phyloP scores from a whole-genome alignment of 2,113 vertebrate species.

The Carassius auratus region DNA sequence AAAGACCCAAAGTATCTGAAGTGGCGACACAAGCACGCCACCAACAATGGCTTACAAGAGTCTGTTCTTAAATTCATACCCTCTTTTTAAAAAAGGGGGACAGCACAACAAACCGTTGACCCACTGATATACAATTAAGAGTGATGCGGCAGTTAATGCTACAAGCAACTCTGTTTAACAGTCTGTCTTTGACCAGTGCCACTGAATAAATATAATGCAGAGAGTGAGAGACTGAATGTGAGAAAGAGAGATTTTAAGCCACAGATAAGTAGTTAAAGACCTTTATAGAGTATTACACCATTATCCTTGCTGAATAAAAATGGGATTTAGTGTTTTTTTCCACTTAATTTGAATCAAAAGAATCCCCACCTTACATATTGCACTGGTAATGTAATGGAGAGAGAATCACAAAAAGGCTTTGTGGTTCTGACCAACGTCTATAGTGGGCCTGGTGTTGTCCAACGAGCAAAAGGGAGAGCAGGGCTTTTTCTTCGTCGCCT shows the following conservation, averaged over 20 bases:
- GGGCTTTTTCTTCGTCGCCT: constrained; percentile 85
- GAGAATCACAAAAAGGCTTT: constrained; percentile 93
- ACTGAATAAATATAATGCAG: constrained; percentile 82
- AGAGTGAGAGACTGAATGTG: constrained; percentile 71
- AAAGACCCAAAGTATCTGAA: constrained; percentile 76
- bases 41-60: constrained; percentile 79
- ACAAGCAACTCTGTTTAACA: constrained; percentile 82
- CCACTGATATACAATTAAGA: constrained; percentile 81
- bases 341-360: constrained; percentile 99
- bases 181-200: constrained; percentile 78
- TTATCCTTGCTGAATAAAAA: constrained; percentile 89
- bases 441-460: constrained; percentile 86
- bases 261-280: constrained; percentile 85
- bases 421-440: constrained; percentile 94
- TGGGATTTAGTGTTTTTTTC: constrained; percentile 99
- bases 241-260: constrained; percentile 81
- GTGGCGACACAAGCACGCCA: constrained; percentile 73
- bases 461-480: constrained; percentile 86
- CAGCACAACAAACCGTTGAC: constrained; percentile 80
- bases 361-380: constrained; percentile 99
- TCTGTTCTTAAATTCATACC: constrained; percentile 85
- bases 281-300: constrained; percentile 83
- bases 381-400: constrained; percentile 93
- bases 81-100: constrained; percentile 71
- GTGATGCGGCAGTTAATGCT: constrained; percentile 81